Base-by-base conservation (phyloP, 2,888 invertebrate genomes). In the Sarcophaga caerulescens region DNA sequence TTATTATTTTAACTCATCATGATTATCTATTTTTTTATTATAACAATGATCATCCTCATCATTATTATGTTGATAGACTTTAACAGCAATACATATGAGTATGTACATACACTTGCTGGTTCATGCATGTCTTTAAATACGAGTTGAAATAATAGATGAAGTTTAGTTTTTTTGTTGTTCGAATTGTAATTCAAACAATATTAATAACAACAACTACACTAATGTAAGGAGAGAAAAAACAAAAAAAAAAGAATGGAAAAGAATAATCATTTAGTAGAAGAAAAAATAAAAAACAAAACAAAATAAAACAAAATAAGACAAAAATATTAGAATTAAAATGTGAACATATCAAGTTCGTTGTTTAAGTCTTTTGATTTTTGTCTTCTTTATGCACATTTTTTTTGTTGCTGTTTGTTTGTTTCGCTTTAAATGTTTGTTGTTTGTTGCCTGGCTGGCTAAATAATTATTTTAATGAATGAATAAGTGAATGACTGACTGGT, bases 331-430 rank as follows among this genome's bases (percentile, higher is more conserved):
- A 85, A 85, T 78, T 63, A 80, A 85, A 85, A 85, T 82, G 79
- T 85, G 60, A 85, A 73, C 82, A 82, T 79, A 85, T 83, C 82
- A 80, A 85, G 85, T 78, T 85, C 80, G 85, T 83, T 82, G 80
- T 70, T 77, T 79, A 82, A 80, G 76, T 82, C 85, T 82, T 85
- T 82, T 80, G 75, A 68, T 74, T 74, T 63, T 17, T 73, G 21
- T 60, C 12, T 65, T 68, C 21, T 62, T 62, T n/a, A 25, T 59
- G 11, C 2, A 23, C 19, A 75, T 25, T 23, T 47, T 23, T 73
- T 44, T 44, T 73, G 59, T 44, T 59, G n/a, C 2, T 45, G 35
- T 62, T 35, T 21, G 23, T 57, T 21, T 57, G n/a, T 60, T n/a
- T 35, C 0, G 35, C 35, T 8, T 14, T 47, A 45, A 69, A 68